Evolutionary conservation across 2,888 invertebrate genomes (phyloP).

Genomic region (Opisthograptis luteolata): DNA sequence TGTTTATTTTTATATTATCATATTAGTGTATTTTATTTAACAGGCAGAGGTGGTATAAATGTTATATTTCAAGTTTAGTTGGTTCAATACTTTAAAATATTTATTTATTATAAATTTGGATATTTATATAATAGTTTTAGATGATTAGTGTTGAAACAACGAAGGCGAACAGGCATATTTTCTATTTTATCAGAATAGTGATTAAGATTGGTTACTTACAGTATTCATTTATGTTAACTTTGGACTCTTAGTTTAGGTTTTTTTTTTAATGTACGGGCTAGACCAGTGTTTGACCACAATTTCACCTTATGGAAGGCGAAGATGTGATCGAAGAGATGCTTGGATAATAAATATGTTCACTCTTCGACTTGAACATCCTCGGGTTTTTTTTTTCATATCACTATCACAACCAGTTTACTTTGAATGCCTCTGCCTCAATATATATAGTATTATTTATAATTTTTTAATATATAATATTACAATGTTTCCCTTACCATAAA

Average conservation of each 20-base stretch:
- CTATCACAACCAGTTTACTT: too few relatives aligned
- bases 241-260: slow-evolving; percentile 46
- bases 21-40: slow-evolving; percentile 40
- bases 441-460: slow-evolving; percentile 24
- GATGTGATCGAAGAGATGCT: too few relatives aligned
- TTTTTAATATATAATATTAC: slow-evolving; percentile 42
- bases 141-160: slow-evolving; percentile 69
- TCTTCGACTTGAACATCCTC: slow-evolving; percentile 55
- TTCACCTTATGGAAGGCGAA: too few relatives aligned
- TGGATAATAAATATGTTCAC: slow-evolving; percentile 42
- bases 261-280: too few relatives aligned
- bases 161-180: slow-evolving; percentile 61
- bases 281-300: too few relatives aligned
- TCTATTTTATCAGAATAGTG: slow-evolving; percentile 64
- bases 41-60: slow-evolving; percentile 60
- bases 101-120: slow-evolving; percentile 29
- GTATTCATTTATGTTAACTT: slow-evolving; percentile 57
- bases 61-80: background rate
- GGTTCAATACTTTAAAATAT: background rate
- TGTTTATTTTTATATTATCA: slow-evolving; percentile 31
- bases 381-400: too few relatives aligned
- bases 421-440: slow-evolving; percentile 61
- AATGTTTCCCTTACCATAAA: slow-evolving; percentile 40
- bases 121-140: slow-evolving; percentile 44
- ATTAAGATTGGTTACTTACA: slow-evolving; percentile 64